Conservation (phyloP, 2,888 invertebrate genomes). For the Mantis religiosa region DNA sequence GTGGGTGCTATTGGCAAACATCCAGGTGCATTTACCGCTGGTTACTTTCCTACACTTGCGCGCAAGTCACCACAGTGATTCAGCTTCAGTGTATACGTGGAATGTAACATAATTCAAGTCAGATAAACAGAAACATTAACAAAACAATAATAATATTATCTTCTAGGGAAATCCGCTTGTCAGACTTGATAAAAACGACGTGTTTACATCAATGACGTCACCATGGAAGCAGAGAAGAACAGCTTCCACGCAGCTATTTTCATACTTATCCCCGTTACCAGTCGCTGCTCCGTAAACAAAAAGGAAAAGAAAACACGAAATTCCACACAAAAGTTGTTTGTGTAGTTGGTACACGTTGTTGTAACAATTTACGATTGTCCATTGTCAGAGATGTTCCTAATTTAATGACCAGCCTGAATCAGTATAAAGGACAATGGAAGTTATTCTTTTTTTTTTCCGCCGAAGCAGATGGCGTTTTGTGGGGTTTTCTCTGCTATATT, state of each 20-base stretch:
- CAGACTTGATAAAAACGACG: no score
- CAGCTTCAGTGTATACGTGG: no score
- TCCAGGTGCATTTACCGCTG: background rate
- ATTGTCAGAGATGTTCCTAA: background rate
- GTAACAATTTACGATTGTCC: background rate
- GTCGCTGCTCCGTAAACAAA: no score
- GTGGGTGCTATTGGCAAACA: background rate
- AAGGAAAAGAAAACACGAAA: no score
- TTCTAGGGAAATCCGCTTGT: no score
- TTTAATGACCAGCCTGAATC: background rate
- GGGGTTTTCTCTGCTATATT: background rate
- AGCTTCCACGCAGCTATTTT: background rate
- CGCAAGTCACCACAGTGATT: background rate
- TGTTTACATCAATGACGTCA: no score
- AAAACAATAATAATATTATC: no score
- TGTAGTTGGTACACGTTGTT: background rate
- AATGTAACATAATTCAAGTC: no score
- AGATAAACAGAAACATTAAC: no score
- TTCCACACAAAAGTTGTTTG: background rate
- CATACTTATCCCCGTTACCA: background rate
- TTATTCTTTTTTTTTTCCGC: background rate
- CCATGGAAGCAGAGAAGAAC: no score
- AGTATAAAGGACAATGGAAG: background rate
- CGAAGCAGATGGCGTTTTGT: background rate
- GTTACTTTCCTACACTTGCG: background rate